Evolutionary conservation across 1,140 invertebrate genomes (phyloP).

Genomic region (Charaxes varanes): DNA sequence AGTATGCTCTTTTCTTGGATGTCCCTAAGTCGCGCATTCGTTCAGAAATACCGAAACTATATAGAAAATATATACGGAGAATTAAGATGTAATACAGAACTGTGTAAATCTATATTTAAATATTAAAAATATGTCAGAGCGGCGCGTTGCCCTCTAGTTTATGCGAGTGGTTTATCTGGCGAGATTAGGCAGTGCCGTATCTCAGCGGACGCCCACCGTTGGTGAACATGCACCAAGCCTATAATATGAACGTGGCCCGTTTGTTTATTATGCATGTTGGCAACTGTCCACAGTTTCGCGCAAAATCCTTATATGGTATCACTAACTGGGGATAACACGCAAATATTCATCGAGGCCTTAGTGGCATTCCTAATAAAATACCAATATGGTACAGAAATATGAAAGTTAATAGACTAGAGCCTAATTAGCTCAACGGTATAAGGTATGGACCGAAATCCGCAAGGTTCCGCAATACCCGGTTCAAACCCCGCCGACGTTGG

Average conservation of each 20-base stretch:
- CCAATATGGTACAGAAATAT: too few relatives aligned
- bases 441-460: too few relatives aligned
- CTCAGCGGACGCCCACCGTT: conserved; percentile 13
- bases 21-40: too few relatives aligned
- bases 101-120: conserved; percentile 1
- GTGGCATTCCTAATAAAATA: too few relatives aligned
- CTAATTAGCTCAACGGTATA: too few relatives aligned
- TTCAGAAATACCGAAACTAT: too few relatives aligned
- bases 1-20: too few relatives aligned
- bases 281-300: conserved; percentile 4
- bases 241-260: conserved; percentile 6
- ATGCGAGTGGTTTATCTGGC: conserved; percentile 7
- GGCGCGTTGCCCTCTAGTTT: conserved; percentile 9
- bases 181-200: conserved; percentile 10
- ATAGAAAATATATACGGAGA: too few relatives aligned
- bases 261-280: conserved; percentile 11
- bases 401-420: too few relatives aligned
- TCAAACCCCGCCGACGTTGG: too few relatives aligned
- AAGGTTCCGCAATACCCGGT: too few relatives aligned
- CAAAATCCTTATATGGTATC: not conserved
- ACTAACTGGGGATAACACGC: not conserved
- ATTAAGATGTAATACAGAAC: too few relatives aligned
- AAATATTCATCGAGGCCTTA: not conserved
- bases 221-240: conserved; percentile 11
- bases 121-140: conserved; percentile 5